These are phyloP conservation scores for Danaus chrysippus DNA, from an alignment of 2,888 invertebrate species.

Conservation along the genomic window DNA sequence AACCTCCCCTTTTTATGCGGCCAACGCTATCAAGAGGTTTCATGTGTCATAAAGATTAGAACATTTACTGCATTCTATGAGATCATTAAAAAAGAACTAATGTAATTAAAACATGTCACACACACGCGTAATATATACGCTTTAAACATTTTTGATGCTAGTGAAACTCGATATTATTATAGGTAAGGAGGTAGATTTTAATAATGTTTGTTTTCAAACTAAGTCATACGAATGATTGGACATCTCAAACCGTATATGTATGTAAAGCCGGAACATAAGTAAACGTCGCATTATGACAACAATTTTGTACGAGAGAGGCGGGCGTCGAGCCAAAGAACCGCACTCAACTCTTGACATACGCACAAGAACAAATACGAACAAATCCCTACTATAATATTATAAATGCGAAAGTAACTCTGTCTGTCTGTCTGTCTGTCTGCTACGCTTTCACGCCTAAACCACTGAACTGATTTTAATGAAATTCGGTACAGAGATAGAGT, in stretches of 20 bases:
- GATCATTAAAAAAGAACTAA: conserved; percentile 6
- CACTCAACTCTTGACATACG: conserved; percentile 40
- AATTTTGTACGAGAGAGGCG: conserved; percentile 39
- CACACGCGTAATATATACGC: neutral
- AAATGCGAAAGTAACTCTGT: too few relatives aligned
- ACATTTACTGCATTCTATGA: conserved; percentile 24
- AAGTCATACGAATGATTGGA: conserved; percentile 8
- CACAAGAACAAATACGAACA: conserved; percentile 18
- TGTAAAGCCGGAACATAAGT: conserved; percentile 35
- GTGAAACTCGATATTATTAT: neutral
- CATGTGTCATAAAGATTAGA: conserved; percentile 33
- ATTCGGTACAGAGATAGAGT: too few relatives aligned
- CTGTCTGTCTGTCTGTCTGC: too few relatives aligned
- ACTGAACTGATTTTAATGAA: too few relatives aligned
- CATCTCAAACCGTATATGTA: conserved; percentile 12
- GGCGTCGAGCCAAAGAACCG: conserved; percentile 53
- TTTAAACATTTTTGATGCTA: too few relatives aligned
- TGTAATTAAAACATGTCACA: neutral
- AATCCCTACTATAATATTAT: too few relatives aligned
- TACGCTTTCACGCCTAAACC: too few relatives aligned
- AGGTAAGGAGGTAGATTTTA: conserved; percentile 1
- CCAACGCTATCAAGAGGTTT: conserved; percentile 52
- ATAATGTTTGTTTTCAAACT: conserved; percentile 10
- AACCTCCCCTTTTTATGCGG: conserved; percentile 67
- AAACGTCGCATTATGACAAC: conserved; percentile 47